Evolutionary conservation across 2,888 invertebrate genomes (phyloP).

Genomic region (Spicauda simplicius): DNA sequence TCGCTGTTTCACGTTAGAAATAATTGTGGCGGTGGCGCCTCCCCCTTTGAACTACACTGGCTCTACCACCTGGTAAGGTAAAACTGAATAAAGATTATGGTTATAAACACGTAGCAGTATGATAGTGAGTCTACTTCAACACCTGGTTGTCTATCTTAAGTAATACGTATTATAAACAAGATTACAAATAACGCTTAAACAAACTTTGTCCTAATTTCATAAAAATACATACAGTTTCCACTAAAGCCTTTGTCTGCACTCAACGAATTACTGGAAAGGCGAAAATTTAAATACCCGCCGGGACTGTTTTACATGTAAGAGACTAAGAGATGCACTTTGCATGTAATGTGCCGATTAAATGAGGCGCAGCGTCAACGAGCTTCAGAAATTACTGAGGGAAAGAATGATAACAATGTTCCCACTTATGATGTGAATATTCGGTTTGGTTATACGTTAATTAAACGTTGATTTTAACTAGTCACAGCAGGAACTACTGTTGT

Average conservation of each 20-base stretch:
- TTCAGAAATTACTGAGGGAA: slow-evolving; percentile 41
- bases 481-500: too few species aligned
- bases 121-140: too few species aligned
- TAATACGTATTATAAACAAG: too few species aligned
- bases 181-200: too few species aligned
- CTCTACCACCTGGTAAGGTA: too few species aligned
- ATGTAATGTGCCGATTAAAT: slow-evolving; percentile 76
- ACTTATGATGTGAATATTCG: slow-evolving; percentile 35
- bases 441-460: slow-evolving; percentile 11
- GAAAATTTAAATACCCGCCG: slow-evolving; percentile 82
- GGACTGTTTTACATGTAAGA: slow-evolving; percentile 82
- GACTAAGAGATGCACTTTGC: slow-evolving; percentile 83
- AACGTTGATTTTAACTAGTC: not conserved
- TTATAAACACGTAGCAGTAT: too few species aligned
- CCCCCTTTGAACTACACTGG: too few species aligned
- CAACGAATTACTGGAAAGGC: slow-evolving; percentile 78
- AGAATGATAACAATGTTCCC: slow-evolving; percentile 38
- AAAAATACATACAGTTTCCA: not conserved
- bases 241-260: slow-evolving; percentile 75
- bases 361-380: slow-evolving; percentile 58
- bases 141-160: too few species aligned
- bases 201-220: not conserved
- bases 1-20: too few species aligned
- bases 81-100: too few species aligned
- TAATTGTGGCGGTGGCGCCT: too few species aligned